Conservation (phyloP, 2,113 vertebrate genomes). For the Serilophus lunatus region DNA sequence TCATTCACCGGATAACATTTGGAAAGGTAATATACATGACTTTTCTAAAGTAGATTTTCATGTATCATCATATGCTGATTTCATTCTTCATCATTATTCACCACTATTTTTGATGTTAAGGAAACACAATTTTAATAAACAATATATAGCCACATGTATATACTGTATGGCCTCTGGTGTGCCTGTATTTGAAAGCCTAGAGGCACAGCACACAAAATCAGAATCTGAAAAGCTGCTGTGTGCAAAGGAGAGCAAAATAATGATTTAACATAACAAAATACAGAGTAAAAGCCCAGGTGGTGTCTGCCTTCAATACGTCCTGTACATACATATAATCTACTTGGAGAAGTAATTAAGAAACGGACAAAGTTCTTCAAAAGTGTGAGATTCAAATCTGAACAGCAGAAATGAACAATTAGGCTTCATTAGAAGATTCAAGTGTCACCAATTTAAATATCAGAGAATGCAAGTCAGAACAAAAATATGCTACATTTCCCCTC, state of each 20-base stretch:
- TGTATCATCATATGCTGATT: background rate
- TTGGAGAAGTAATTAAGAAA: background rate
- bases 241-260: background rate
- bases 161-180: rapidly evolving
- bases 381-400: background rate
- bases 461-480: background rate
- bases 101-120: background rate
- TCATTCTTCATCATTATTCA: background rate
- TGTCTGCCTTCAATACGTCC: background rate
- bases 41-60: background rate
- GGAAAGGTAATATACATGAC: background rate
- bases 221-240: background rate
- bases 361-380: background rate
- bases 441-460: background rate
- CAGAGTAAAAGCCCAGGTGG: background rate
- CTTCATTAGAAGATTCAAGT: background rate
- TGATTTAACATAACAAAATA: background rate
- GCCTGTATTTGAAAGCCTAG: background rate
- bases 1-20: background rate
- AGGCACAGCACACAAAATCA: background rate
- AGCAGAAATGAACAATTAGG: background rate
- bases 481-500: background rate
- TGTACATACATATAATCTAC: background rate
- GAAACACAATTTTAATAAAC: background rate
- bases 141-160: rapidly evolving